Base-by-base conservation (phyloP, 2,888 invertebrate species). In the Trissolcus brochymenae region DNA sequence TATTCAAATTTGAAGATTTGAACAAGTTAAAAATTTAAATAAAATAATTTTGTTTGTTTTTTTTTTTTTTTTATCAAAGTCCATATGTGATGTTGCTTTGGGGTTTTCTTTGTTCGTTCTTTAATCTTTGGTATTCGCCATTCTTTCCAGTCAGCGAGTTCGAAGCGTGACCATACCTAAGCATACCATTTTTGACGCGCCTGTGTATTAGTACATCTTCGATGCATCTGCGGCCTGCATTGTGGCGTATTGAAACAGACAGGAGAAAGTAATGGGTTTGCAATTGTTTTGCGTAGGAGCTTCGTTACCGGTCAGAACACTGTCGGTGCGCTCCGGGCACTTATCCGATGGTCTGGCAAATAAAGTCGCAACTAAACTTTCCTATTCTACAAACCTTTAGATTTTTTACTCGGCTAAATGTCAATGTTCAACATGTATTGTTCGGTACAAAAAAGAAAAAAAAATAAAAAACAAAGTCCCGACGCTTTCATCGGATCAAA, bases 221-320 rank as follows among this genome's bases (percentile, higher is more conserved):
- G 65, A 51, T 60, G 77, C 76, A 78, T 76, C 79, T 59, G 75
- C 65, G 64, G 64, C 50, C 76, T 72, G 78, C 71, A 82, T 82
- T 81, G 35, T 35, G 83, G 82, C 72, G 75, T 71, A 71, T 70
- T 73, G 56, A 73, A 73, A 73, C 80, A 82, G 79, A 79, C 78
- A 78, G 83, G 86, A 86, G 86, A 87, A 87, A 87, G 86, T 87
- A 85, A 87, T 85, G 82, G 85, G 83, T 85, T 85, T 85, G 85
- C 86, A 84, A 86, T 86, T 87, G 85, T 86, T 85, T 86, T 84
- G 83, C 84, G 85, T 85, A 83, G 82, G 81, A 82, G 82, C 81
- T 80, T 80, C 79, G 74, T 79, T 76, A 76, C 76, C 76, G 68
- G 70, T 67, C 68, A 68, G 78, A 75, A 68, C 11, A 35, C 72